These are phyloP conservation scores for Eonycteris spelaea DNA, from an alignment of 2,113 vertebrate genomes.

Conservation along the genomic window DNA sequence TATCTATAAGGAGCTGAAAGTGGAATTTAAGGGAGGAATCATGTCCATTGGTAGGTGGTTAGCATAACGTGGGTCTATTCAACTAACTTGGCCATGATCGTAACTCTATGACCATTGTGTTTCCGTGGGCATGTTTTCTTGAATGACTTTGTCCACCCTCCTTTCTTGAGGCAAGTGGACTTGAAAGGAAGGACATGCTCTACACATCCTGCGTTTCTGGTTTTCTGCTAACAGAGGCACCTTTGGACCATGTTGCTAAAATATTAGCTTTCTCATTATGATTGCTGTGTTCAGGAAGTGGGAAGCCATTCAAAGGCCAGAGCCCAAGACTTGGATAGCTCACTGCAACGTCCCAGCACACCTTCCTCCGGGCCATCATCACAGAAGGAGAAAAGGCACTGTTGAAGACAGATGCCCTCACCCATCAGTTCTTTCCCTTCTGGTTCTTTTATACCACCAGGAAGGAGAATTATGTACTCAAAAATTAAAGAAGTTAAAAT, in stretches of 20 bases:
- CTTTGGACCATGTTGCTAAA: not conserved
- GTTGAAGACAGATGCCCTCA: not conserved
- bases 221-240: not conserved
- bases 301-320: not conserved
- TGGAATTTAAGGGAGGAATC: not conserved
- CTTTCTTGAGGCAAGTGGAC: not conserved
- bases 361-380: not conserved
- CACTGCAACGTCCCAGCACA: rapidly evolving
- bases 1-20: not conserved
- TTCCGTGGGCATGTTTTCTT: rapidly evolving
- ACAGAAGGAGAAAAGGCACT: not conserved
- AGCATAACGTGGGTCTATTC: not conserved
- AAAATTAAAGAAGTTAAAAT: not conserved
- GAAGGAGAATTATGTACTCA: not conserved
- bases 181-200: not conserved
- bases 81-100: rapidly evolving
- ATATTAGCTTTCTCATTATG: not conserved
- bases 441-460: not conserved
- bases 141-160: not conserved
- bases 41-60: rapidly evolving
- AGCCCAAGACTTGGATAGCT: not conserved
- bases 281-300: not conserved
- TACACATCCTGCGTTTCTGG: not conserved
- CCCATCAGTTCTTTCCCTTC: not conserved
- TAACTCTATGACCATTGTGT: rapidly evolving